Evolutionary conservation across 1,140 invertebrate species (phyloP).

Genomic region (Ceratitis capitata): DNA sequence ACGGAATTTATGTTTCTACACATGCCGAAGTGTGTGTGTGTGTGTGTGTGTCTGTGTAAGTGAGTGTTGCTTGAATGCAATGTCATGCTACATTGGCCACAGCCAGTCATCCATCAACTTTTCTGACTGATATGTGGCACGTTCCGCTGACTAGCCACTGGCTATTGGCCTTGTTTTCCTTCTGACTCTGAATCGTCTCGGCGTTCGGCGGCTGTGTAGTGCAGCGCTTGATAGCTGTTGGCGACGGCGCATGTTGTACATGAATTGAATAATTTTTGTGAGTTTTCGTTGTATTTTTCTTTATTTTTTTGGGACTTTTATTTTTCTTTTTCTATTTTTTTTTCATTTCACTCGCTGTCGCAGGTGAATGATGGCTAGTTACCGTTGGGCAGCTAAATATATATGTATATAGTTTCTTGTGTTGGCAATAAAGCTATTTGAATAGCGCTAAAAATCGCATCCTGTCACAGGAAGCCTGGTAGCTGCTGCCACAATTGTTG

Average conservation of each 20-base stretch:
- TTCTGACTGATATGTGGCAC: constrained; percentile 30
- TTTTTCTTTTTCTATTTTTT: not conserved
- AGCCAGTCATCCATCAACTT: constrained; percentile 23
- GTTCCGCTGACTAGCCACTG: not conserved
- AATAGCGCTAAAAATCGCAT: not conserved
- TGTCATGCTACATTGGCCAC: constrained; percentile 1
- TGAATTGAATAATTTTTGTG: constrained; percentile 35
- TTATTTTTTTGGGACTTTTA: not conserved
- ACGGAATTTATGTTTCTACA: not conserved
- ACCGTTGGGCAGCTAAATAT: not conserved
- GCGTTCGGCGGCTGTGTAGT: too few species aligned
- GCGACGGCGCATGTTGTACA: not conserved
- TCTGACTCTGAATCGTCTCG: too few species aligned
- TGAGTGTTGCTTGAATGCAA: not conserved
- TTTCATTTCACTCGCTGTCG: not conserved
- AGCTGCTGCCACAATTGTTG: not conserved
- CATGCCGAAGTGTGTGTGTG: too few species aligned
- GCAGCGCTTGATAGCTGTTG: not conserved
- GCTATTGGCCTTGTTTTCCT: not conserved
- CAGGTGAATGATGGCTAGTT: not conserved
- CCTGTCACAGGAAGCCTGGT: not conserved
- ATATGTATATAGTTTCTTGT: not conserved
- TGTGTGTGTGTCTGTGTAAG: not conserved
- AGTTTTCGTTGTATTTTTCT: not conserved
- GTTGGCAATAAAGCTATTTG: constrained; percentile 21